Evolutionary conservation across 2,797 vertebrate genomes (phyloP).

Genomic region (Salmo trutta): DNA sequence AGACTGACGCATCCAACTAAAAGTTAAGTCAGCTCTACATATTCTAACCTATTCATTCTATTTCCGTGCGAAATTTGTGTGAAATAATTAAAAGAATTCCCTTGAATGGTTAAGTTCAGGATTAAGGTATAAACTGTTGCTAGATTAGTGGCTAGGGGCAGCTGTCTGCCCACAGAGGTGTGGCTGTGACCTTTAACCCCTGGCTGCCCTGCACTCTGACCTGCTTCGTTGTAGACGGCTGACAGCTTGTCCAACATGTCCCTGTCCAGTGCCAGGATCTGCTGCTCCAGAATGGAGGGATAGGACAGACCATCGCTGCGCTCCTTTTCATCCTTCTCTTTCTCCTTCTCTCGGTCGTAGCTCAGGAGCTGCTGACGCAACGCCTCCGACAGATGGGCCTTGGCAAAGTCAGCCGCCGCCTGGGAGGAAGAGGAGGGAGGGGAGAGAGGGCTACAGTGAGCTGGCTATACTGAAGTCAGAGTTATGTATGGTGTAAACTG

Average conservation of each 20-base stretch:
- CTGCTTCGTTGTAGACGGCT: conserved; percentile 93
- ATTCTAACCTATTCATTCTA: background rate
- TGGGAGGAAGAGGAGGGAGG: conserved; percentile 56
- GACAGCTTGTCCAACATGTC: conserved; percentile 94
- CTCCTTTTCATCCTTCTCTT: conserved; percentile 72
- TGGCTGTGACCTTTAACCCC: background rate
- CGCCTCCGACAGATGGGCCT: conserved; percentile 87
- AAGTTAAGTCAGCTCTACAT: background rate
- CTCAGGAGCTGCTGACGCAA: conserved; percentile 91
- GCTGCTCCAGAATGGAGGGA: conserved; percentile 92
- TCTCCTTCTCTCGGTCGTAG: conserved; percentile 87
- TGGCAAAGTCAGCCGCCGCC: conserved; percentile 95
- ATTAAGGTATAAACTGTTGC: background rate
- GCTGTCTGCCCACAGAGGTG: too few relatives aligned
- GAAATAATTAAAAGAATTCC: background rate
- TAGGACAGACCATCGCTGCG: conserved; percentile 85
- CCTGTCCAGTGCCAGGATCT: conserved; percentile 89
- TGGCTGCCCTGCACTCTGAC: conserved; percentile 62
- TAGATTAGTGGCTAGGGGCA: background rate
- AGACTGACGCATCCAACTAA: background rate
- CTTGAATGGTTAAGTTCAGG: background rate
- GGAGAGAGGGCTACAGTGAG: background rate
- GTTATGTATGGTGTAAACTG: background rate
- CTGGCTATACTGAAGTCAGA: background rate
- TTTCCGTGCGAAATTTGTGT: background rate